phyloP scores from a whole-genome alignment of 2,888 invertebrate species.

The Trachelus iudaicus region DNA sequence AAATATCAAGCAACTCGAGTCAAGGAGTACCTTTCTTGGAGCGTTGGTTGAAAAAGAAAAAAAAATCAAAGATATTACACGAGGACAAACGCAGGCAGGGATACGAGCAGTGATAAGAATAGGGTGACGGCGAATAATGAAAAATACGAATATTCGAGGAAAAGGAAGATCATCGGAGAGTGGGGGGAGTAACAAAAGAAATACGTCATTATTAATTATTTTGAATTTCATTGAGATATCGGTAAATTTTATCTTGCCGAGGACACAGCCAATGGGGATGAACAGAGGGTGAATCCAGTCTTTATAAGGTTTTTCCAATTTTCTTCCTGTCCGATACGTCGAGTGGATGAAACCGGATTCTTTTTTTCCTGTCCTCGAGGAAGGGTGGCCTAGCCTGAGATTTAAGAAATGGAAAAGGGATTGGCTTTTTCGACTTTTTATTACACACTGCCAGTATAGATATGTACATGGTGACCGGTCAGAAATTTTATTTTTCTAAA shows the following conservation, averaged over 20 bases:
- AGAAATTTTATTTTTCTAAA: not conserved
- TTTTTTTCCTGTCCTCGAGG: not conserved
- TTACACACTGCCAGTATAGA: not conserved
- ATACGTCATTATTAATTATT: not conserved
- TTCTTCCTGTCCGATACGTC: not conserved
- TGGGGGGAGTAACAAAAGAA: not conserved
- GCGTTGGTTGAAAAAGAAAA: not conserved
- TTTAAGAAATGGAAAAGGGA: not conserved
- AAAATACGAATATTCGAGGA: not conserved
- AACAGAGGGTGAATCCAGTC: not conserved
- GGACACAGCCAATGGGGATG: not conserved
- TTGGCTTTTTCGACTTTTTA: not conserved
- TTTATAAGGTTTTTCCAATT: not conserved
- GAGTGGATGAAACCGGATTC: not conserved
- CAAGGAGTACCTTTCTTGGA: not conserved
- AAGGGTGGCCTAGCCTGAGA: not conserved
- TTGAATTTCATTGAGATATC: not conserved
- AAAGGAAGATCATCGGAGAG: rapidly evolving
- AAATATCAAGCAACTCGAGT: not conserved
- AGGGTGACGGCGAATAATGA: not conserved
- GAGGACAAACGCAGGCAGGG: not conserved
- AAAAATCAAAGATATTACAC: not conserved
- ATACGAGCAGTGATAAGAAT: not conserved
- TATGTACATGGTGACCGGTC: not conserved
- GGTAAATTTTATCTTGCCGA: not conserved